Evolutionary conservation across 2,797 vertebrate species (phyloP).

Genomic region (Aphelocoma californica): DNA sequence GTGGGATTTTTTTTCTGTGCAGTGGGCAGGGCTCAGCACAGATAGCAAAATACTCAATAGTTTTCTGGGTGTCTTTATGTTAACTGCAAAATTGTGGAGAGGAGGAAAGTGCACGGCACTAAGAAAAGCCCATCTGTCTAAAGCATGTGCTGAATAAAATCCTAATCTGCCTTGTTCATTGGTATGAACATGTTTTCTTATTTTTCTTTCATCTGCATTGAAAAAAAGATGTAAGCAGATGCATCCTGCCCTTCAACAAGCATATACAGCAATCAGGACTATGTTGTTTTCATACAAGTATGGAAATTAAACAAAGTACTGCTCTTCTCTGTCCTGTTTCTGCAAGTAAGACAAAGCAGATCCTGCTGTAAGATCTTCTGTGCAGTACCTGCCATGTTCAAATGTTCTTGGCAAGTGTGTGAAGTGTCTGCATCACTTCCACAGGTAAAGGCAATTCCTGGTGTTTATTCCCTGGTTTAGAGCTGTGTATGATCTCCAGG

Average conservation of each 20-base stretch:
- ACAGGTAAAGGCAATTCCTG: neutral
- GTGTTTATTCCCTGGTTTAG: neutral
- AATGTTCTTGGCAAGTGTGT: neutral
- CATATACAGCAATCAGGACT: neutral
- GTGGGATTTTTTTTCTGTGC: neutral
- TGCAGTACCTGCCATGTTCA: neutral
- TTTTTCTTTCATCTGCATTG: neutral
- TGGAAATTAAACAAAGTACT: neutral
- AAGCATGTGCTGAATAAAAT: neutral
- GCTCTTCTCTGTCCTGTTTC: neutral
- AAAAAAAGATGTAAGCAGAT: neutral
- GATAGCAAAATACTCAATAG: neutral
- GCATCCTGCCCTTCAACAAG: neutral
- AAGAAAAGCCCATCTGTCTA: neutral
- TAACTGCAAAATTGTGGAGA: neutral
- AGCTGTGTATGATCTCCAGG: neutral
- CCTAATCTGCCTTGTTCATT: neutral
- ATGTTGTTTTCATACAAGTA: neutral
- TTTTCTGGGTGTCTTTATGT: neutral
- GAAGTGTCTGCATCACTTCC: neutral
- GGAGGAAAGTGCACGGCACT: neutral
- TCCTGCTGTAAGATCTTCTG: neutral
- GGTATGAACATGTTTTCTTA: neutral
- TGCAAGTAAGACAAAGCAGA: neutral
- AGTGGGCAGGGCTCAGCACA: neutral